Evolutionary conservation across 2,113 vertebrate species (phyloP), one percentile per base, ranked within the genome.

Genomic region (Leuciscus idus): DNA sequence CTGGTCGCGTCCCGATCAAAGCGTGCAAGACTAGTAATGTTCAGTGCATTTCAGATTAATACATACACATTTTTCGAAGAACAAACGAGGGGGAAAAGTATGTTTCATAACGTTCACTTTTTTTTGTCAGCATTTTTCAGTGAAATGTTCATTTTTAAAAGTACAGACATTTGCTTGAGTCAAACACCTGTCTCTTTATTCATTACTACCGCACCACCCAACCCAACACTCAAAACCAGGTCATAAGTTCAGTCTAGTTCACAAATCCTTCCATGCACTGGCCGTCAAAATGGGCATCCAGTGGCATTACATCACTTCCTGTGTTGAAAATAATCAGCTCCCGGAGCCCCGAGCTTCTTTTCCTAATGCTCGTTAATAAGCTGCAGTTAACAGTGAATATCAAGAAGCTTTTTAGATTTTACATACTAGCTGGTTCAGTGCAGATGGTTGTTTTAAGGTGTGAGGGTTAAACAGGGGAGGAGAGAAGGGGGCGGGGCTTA

Each of bases 161-260:
- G 87, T 91, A 92, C 91, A 93, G 90, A 94, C 92, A 89, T 93
- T 92, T 87, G 90, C 91, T 85, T n/a, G 70, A 89, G 33, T 86
- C 70, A 74, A 86, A 85, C 80, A 78, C 89, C 76, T 82, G 57
- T 78, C 72, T 78, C 72, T 85, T 77, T 83, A 50, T 77, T 85
- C 28, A 81, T 61, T 33, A 86, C 28, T 36, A 80, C 87, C 8
- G 78, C 61, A 68, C 59, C 62, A 26, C 36, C 86, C 84, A n/a
- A 28, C 1, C 86, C 83, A 83, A 77, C 89, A 74, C 64, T 64
- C 83, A 12, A 89, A 91, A 93, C 92, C 94, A 94, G 93, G 91
- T 92, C 90, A 93, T 89, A 92, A 81, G 92, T 94, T 95, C 90
- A 92, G 93, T 95, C 92, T 94, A 94, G 93, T 94, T 95, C 94